Conservation (phyloP, 2,888 invertebrate species). For the Sepiola atlantica region DNA sequence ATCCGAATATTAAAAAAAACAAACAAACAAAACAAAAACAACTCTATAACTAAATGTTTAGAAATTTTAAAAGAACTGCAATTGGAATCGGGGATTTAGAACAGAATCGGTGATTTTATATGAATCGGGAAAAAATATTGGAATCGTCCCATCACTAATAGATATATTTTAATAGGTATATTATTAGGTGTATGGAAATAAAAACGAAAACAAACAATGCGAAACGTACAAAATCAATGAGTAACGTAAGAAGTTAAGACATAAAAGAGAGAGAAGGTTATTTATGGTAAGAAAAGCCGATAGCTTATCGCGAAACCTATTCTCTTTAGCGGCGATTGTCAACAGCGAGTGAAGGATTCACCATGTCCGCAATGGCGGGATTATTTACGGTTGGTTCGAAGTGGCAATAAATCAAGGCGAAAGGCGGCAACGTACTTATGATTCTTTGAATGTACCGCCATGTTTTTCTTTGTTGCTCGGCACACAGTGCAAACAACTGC, state of each 20-base stretch:
- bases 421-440: neutral
- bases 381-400: neutral
- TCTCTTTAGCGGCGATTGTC: neutral
- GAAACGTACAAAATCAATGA: neutral
- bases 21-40: too few species aligned
- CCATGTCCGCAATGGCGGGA: neutral
- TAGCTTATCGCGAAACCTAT: neutral
- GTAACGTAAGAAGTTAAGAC: neutral
- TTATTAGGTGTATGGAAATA: too few species aligned
- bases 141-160: too few species aligned
- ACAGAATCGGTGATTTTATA: too few species aligned
- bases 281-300: neutral
- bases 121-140: too few species aligned
- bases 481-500: neutral
- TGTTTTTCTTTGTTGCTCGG: neutral
- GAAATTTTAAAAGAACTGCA: too few species aligned
- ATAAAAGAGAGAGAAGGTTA: neutral
- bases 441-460: neutral
- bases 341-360: neutral
- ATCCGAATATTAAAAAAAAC: too few species aligned
- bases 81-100: too few species aligned
- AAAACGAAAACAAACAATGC: neutral
- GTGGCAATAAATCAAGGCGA: neutral
- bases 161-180: too few species aligned
- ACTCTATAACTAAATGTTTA: too few species aligned